Evolutionary conservation across 2,888 invertebrate genomes (phyloP), one percentile per base, ranked within the genome.

Genomic region (Papilio demoleus): DNA sequence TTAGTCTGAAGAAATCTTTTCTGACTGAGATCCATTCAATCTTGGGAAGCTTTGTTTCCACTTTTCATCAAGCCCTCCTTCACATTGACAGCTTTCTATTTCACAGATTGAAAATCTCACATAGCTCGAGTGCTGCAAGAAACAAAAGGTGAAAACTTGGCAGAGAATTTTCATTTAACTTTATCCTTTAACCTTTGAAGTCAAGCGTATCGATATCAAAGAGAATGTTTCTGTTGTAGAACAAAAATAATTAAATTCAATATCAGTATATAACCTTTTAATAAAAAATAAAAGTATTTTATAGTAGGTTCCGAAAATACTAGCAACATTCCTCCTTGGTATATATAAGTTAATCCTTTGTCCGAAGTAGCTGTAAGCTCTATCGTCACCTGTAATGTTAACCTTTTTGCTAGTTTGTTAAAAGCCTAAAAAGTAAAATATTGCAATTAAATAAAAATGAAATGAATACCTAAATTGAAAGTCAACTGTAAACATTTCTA

Each of bases 101-200:
- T 58, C 34, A 63, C 47, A 68, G 63, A 68, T 68, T 68, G 59
- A 64, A 68, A 68, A 59, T 68, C 58, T 64, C 63, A 58, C 62
- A 58, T 45, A 63, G 63, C 63, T 56, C 47, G 27, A 63, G 45
- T 12, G 24, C 42, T 19, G 31, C 22, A n/a, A 4, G 22, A 45
- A 59, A 68, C 58, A 59, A 63, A 63, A 47, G 47, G 27, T 64
- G 47, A 59, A 56, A 56, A 68, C 27, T 47, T 45, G 27, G 58
- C 63, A 58, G 42, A 63, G 36, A 58, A 59, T 63, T 45, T 63
- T 63, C 59, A 53, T 36, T 19, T 63, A 22, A 68, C 47, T 47
- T 63, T 17, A n/a, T 45, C 47, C 38, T 38, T 67, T 45, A 63
- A 38, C 14, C 19, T 68, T 36, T 45, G 45, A 53, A 67, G 14